These are phyloP conservation scores for Sebastes glaucus DNA, from an alignment of 2,797 vertebrate species.

Conservation along the genomic window DNA sequence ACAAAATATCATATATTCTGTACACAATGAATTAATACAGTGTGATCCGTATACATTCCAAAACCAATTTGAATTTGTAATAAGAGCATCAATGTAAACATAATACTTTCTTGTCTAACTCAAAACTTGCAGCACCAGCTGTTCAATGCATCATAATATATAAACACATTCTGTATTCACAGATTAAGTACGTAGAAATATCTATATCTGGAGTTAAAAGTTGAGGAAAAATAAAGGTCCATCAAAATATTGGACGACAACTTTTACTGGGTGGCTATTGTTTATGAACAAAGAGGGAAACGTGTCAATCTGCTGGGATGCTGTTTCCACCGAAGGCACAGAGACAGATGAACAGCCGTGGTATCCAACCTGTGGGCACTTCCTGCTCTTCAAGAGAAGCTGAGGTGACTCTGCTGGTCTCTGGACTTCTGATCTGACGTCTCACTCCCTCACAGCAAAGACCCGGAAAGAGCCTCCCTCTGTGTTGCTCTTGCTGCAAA, in stretches of 20 bases:
- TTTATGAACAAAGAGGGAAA: conserved; percentile 33
- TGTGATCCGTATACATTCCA: conserved; percentile 83
- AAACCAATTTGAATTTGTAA: conserved; percentile 66
- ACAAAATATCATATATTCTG: conserved; percentile 70
- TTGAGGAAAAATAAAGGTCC: conserved; percentile 20
- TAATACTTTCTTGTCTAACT: conserved; percentile 54
- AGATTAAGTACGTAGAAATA: conserved; percentile 59
- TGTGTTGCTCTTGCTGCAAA: conserved; percentile 78
- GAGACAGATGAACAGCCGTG: conserved; percentile 44
- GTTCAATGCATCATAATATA: conserved; percentile 68
- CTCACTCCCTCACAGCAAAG: conserved; percentile 81
- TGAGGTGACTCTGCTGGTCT: conserved; percentile 49
- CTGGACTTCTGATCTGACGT: neutral
- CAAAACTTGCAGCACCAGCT: conserved; percentile 80
- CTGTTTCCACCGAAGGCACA: conserved; percentile 35
- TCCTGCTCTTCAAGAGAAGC: conserved; percentile 56
- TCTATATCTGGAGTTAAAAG: conserved; percentile 50
- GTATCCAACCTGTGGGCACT: conserved; percentile 53
- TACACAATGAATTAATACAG: conserved; percentile 85
- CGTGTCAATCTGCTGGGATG: conserved; percentile 16
- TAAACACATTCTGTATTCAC: conserved; percentile 63
- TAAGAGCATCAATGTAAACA: conserved; percentile 75
- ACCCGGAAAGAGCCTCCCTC: conserved; percentile 83
- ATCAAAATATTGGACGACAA: conserved; percentile 23
- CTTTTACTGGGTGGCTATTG: conserved; percentile 36